Conservation (phyloP, 2,797 vertebrate species). For the Arrhamphus sclerolepis region DNA sequence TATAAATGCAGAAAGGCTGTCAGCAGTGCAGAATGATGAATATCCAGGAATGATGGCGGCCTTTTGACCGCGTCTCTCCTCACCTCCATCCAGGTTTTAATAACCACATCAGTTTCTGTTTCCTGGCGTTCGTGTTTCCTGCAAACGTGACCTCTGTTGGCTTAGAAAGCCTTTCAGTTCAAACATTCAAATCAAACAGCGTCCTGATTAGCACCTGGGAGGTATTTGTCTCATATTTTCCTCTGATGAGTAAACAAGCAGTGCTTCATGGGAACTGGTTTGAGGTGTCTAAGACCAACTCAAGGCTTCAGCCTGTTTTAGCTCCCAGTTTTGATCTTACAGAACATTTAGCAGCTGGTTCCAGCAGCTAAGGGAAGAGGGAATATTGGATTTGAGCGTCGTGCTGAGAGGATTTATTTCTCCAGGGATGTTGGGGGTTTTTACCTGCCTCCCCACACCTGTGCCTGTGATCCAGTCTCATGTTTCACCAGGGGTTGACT, state of each 20-base stretch:
- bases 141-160: not conserved
- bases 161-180: not conserved
- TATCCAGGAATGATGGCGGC: too few species aligned
- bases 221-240: not conserved
- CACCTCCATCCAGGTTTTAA: too few species aligned
- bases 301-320: not conserved
- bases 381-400: too few species aligned
- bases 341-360: not conserved
- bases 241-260: not conserved
- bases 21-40: too few species aligned
- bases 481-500: too few species aligned
- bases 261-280: not conserved
- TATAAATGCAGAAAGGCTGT: too few species aligned
- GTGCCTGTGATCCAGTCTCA: too few species aligned
- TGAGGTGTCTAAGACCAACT: too few species aligned
- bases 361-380: not conserved
- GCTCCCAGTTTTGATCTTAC: not conserved
- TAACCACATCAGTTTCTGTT: too few species aligned
- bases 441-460: not conserved
- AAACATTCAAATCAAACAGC: slow-evolving; percentile 17
- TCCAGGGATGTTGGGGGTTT: not conserved
- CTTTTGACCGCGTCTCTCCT: too few species aligned
- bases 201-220: slow-evolving; percentile 13
- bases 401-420: not conserved
- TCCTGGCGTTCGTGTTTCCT: too few species aligned